These are phyloP conservation scores for Ptilodon capucinus DNA, from an alignment of 2,888 invertebrate genomes.

Conservation along the genomic window DNA sequence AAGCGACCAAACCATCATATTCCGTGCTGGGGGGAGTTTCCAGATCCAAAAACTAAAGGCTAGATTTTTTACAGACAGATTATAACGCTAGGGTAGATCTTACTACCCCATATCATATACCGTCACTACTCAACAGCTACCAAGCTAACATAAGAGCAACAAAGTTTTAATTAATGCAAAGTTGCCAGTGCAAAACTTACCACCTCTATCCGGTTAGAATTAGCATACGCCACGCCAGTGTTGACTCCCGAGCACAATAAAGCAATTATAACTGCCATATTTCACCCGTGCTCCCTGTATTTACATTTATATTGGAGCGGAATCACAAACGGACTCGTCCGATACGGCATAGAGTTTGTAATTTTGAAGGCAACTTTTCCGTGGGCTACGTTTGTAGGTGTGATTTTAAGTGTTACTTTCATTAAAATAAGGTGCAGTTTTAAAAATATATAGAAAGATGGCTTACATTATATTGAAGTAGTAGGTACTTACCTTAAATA, in stretches of 20 bases:
- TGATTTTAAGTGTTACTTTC: neutral
- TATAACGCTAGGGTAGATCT: too few relatives aligned
- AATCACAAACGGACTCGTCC: conserved; percentile 14
- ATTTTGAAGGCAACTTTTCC: conserved; percentile 27
- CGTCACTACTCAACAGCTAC: neutral
- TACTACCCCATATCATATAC: neutral
- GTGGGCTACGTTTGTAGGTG: conserved; percentile 3
- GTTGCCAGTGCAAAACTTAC: conserved; percentile 27
- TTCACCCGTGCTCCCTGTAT: conserved; percentile 66
- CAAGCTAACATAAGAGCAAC: conserved; percentile 7
- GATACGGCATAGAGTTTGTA: conserved; percentile 20
- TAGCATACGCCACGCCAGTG: conserved; percentile 52
- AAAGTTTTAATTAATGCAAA: conserved; percentile 31
- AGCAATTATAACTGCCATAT: conserved; percentile 81
- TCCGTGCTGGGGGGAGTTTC: too few relatives aligned
- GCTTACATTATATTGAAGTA: too few relatives aligned
- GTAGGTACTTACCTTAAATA: too few relatives aligned
- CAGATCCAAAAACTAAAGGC: too few relatives aligned
- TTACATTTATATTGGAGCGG: conserved; percentile 79
- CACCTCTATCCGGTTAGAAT: conserved; percentile 33
- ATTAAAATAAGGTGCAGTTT: too few relatives aligned
- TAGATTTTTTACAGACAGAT: too few relatives aligned
- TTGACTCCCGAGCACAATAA: conserved; percentile 70
- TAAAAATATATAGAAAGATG: too few relatives aligned
- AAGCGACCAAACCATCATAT: too few relatives aligned